Evolutionary conservation across 2,888 invertebrate species (phyloP), one percentile per base, ranked within the genome.

Genomic region (Hofmannophila pseudospretella): DNA sequence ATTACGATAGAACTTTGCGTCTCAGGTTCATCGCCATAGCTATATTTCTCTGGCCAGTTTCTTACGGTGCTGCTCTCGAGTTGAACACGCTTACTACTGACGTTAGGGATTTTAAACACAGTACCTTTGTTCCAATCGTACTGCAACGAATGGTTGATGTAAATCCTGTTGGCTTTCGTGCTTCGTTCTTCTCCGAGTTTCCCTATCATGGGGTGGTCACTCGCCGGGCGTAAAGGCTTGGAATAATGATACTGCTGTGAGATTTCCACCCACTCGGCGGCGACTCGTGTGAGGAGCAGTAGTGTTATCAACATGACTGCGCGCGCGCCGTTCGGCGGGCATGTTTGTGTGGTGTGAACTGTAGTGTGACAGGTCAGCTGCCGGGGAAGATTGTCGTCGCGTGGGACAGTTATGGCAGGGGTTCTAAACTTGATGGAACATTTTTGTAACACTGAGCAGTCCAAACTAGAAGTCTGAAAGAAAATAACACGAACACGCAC

Each of bases 241-340:
- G 58, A 60, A 46, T 77, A 75, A 42, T 73, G 63, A 27, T 73
- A 71, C 42, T 73, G 72, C 42, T 85, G 85, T 0, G 84, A 66
- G 43, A 86, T 85, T 47, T 86, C 76, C 19, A 86, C 81, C 85
- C 85, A 86, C 35, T 86, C 85, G 23, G 67, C 46, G 11, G 49
- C 11, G 9, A 51, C 63, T 38, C 49, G 54, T 12, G 52, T 41
- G 38, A 68, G 23, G 4, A 72, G 34, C 5, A 73, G 45, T 11
- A 79, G 39, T 20, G 65, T 41, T n/a, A 70, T 36, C 12, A 62
- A 45, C 55, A 68, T 58, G 51, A 48, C 58, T 34, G 47, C 47
- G 28, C 34, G 29, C 7, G 27, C 4, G 12, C 13, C 9, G 47
- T 35, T 36, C 19, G 39, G 46, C 32, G 35, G 35, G 36, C 42